Percentiles rank a stretch among this genome's conserved stretches.
Evolutionary conservation across 2,888 invertebrate species (phyloP).

Genomic region (Pristionchus exspectatus): DNA sequence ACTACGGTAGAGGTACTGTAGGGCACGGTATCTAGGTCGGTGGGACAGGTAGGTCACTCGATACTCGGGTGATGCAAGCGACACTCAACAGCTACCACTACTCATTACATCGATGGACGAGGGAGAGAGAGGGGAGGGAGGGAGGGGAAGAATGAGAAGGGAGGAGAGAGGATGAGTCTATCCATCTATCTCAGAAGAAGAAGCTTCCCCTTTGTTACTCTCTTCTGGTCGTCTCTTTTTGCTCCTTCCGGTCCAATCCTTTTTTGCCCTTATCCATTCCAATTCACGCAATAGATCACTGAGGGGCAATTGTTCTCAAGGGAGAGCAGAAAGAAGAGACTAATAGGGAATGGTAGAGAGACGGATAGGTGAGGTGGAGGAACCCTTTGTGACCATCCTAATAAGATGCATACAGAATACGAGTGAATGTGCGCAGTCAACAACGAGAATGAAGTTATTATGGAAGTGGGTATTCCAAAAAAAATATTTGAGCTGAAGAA

Average conservation of each 20-base stretch:
- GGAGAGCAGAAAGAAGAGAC: background rate
- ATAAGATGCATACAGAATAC: background rate
- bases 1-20: background rate
- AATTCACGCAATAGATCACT: slow-evolving; percentile 1
- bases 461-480: background rate
- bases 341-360: background rate
- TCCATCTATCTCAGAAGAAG: slow-evolving; percentile 38
- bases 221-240: background rate
- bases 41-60: slow-evolving; percentile 22
- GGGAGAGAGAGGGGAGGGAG: slow-evolving; percentile 52
- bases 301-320: background rate
- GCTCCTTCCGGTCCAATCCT: background rate
- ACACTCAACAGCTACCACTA: slow-evolving; percentile 39
- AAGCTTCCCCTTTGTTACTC: background rate
- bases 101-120: slow-evolving; percentile 45
- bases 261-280: slow-evolving; percentile 15
- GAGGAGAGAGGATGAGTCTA: slow-evolving; percentile 50
- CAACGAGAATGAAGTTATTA: background rate
- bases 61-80: background rate
- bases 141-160: slow-evolving; percentile 10
- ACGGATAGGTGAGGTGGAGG: slow-evolving; percentile 2
- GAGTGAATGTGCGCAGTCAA: background rate
- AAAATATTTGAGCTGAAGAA: background rate
- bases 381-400: background rate
- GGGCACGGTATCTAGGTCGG: no score